phyloP scores from a whole-genome alignment of 2,113 vertebrate species.

The Eudyptes chrysolophus region DNA sequence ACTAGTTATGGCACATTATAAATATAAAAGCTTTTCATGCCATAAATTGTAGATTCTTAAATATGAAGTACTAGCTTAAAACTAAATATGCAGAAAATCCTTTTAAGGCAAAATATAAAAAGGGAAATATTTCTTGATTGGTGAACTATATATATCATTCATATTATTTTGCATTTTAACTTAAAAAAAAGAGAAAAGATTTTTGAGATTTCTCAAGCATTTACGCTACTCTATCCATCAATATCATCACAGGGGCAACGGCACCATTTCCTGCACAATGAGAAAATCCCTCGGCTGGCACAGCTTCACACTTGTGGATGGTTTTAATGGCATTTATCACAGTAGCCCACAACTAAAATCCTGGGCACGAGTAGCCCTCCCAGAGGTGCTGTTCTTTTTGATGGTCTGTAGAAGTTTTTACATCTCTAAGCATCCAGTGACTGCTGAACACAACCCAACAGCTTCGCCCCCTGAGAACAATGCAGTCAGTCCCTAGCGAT shows the following conservation, averaged over 20 bases:
- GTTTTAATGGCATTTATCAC: not conserved
- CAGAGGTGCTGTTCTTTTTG: not conserved
- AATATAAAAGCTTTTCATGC: conserved; percentile 63
- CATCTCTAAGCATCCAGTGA: not conserved
- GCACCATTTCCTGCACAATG: not conserved
- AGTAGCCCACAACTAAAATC: not conserved
- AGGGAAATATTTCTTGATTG: not conserved
- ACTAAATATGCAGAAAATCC: conserved; percentile 49
- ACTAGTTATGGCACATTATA: conserved; percentile 59
- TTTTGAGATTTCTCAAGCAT: not conserved
- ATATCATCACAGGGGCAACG: not conserved
- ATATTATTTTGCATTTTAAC: not conserved
- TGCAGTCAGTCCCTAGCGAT: not conserved
- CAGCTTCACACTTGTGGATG: not conserved
- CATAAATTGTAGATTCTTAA: conserved; percentile 64
- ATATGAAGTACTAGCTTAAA: conserved; percentile 56
- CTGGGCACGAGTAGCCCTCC: not conserved
- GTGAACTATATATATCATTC: not conserved
- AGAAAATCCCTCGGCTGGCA: not conserved
- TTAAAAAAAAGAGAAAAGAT: not conserved
- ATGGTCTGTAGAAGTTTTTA: not conserved
- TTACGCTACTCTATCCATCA: not conserved
- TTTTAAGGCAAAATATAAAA: conserved; percentile 28
- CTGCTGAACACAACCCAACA: not conserved
- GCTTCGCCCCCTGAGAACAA: not conserved